Evolutionary conservation across 2,888 invertebrate genomes (phyloP).

Genomic region (Tenodera sinensis): DNA sequence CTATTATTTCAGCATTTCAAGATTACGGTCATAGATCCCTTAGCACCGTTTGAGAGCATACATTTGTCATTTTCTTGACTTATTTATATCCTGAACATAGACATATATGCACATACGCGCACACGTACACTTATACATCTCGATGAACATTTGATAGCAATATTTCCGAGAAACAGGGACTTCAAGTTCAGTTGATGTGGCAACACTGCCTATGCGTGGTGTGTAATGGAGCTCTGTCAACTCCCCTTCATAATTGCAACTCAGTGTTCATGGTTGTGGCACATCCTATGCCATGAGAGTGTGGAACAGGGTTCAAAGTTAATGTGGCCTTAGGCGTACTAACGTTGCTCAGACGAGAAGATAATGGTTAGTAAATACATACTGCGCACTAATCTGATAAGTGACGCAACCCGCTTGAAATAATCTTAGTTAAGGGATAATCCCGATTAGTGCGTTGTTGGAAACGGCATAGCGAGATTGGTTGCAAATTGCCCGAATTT

Average conservation of each 20-base stretch:
- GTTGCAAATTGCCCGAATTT: not conserved
- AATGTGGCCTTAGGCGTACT: not conserved
- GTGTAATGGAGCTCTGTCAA: not conserved
- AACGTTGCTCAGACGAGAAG: not conserved
- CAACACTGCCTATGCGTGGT: not conserved
- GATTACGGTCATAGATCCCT: too few species aligned
- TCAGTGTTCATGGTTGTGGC: not conserved
- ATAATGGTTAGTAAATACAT: not conserved
- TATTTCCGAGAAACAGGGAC: too few species aligned
- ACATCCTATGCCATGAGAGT: not conserved
- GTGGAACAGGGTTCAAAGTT: not conserved
- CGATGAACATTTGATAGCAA: too few species aligned
- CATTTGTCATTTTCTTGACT: too few species aligned
- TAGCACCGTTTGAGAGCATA: too few species aligned
- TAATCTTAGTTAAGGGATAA: conserved; percentile 8
- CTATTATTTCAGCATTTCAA: too few species aligned
- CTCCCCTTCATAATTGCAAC: not conserved
- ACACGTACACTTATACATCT: too few species aligned
- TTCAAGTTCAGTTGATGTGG: too few species aligned
- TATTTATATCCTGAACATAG: too few species aligned
- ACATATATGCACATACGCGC: too few species aligned
- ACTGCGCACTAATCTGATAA: not conserved
- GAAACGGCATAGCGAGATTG: not conserved
- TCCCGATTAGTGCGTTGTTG: not conserved
- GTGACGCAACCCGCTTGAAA: not conserved